Evolutionary conservation across 2,113 vertebrate species (phyloP).

Genomic region (Ameiurus melas): DNA sequence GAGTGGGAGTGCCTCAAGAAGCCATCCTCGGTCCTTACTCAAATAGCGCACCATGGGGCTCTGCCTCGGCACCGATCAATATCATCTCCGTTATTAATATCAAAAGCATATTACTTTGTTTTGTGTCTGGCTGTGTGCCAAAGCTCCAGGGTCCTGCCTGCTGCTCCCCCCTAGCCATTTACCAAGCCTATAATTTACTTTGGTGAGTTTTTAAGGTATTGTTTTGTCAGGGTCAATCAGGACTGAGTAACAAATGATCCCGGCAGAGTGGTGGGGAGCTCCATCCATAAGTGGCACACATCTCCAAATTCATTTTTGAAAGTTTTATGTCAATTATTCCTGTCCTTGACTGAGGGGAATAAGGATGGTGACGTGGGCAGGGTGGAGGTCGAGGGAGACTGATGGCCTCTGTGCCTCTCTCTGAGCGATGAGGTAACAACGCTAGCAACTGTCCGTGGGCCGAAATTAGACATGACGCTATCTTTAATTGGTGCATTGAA

Average conservation of each 20-base stretch:
- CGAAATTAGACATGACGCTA: slow-evolving; percentile 89
- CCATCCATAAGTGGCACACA: slow-evolving; percentile 80
- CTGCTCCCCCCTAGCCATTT: slow-evolving; percentile 82
- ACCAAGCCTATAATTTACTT: slow-evolving; percentile 98
- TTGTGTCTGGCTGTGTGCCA: slow-evolving; percentile 87
- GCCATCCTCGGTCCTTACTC: slow-evolving; percentile 76
- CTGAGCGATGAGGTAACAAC: slow-evolving; percentile 91
- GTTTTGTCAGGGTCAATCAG: slow-evolving; percentile 99
- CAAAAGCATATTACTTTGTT: slow-evolving; percentile 99
- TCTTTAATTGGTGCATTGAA: slow-evolving; percentile 94
- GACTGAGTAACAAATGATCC: slow-evolving; percentile 96
- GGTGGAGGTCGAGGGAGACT: slow-evolving; percentile 61
- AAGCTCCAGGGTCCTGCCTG: slow-evolving; percentile 63
- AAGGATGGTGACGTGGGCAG: slow-evolving; percentile 60
- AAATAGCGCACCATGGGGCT: slow-evolving; percentile 75
- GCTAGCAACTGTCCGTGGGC: slow-evolving; percentile 80
- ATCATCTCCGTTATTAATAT: slow-evolving; percentile 99
- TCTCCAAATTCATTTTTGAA: slow-evolving; percentile 95
- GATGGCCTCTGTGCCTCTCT: slow-evolving; percentile 66
- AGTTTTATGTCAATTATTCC: slow-evolving; percentile 93
- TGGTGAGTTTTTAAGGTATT: slow-evolving; percentile 99
- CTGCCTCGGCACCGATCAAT: slow-evolving; percentile 86
- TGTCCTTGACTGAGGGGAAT: slow-evolving; percentile 92
- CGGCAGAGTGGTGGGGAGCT: slow-evolving; percentile 78
- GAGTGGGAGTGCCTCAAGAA: slow-evolving; percentile 83